These are phyloP conservation scores for Pogonognathellus flavescens DNA, from an alignment of 1,140 invertebrate genomes.

Conservation along the genomic window DNA sequence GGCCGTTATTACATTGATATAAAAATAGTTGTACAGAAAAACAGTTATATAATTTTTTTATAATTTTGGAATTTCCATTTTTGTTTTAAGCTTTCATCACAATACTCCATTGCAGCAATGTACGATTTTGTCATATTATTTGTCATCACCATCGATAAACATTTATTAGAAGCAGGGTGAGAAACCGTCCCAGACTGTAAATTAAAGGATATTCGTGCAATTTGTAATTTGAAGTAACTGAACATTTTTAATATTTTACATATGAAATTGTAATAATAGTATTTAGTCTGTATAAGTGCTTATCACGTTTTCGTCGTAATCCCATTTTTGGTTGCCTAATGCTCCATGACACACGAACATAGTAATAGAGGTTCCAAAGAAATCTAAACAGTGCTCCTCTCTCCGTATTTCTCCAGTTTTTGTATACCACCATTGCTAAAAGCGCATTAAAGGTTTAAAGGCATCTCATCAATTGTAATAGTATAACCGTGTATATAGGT, in stretches of 20 bases:
- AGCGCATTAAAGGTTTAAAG: too few species aligned
- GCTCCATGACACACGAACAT: background rate
- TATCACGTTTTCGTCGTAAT: too few species aligned
- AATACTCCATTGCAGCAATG: background rate
- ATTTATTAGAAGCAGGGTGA: background rate
- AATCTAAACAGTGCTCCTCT: constrained; percentile 46
- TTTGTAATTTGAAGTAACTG: too few species aligned
- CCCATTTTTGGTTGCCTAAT: background rate
- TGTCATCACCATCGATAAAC: background rate
- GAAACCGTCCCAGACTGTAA: background rate
- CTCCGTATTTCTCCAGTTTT: constrained; percentile 25
- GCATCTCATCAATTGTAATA: too few species aligned
- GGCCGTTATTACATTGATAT: background rate
- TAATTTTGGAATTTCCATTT: constrained; percentile 15
- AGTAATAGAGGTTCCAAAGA: background rate
- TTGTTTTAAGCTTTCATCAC: background rate
- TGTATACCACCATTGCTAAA: constrained; percentile 54
- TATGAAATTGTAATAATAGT: too few species aligned
- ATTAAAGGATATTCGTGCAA: too few species aligned
- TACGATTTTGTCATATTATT: background rate
- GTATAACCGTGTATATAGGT: background rate
- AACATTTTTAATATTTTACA: too few species aligned
- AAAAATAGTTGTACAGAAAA: background rate
- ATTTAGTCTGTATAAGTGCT: too few species aligned
- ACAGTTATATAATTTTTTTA: background rate